Evolutionary conservation across 2,113 vertebrate species (phyloP).

Genomic region (Todiramphus saurophagus): DNA sequence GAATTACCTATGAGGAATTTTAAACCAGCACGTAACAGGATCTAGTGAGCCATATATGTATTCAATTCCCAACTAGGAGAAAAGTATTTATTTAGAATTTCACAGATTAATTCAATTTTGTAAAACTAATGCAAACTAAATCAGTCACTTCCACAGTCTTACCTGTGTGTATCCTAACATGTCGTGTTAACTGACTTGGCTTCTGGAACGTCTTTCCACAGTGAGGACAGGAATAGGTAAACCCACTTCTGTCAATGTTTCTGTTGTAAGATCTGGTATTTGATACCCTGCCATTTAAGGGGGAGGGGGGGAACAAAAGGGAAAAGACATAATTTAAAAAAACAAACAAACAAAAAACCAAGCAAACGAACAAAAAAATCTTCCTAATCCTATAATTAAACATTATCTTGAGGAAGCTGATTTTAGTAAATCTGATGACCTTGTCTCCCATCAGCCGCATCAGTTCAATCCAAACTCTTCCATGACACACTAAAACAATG

Average conservation of each 20-base stretch:
- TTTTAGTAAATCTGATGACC: not conserved
- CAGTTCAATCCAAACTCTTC: not conserved
- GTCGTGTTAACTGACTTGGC: slow-evolving; percentile 93
- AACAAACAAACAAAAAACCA: not conserved
- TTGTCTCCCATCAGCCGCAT: not conserved
- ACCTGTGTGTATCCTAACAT: slow-evolving; percentile 98
- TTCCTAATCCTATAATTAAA: not conserved
- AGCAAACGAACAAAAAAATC: not conserved
- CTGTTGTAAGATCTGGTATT: slow-evolving; percentile 94
- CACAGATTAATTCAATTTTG: not conserved
- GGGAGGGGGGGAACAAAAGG: not conserved
- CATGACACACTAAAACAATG: not conserved
- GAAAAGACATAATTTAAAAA: not conserved
- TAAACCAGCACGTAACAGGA: not conserved
- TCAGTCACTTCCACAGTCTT: not conserved
- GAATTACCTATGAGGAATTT: not conserved
- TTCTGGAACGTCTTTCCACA: slow-evolving; percentile 98
- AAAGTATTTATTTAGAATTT: not conserved
- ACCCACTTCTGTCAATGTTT: slow-evolving; percentile 93
- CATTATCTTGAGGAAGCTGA: not conserved
- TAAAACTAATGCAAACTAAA: not conserved
- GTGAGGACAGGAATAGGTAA: slow-evolving; percentile 95
- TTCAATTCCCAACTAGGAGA: not conserved
- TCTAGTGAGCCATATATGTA: not conserved
- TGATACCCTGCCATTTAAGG: slow-evolving; percentile 73